Evolutionary conservation across 2,113 vertebrate species (phyloP), one percentile per base, ranked within the genome.

Genomic region (Tragelaphus scriptus): DNA sequence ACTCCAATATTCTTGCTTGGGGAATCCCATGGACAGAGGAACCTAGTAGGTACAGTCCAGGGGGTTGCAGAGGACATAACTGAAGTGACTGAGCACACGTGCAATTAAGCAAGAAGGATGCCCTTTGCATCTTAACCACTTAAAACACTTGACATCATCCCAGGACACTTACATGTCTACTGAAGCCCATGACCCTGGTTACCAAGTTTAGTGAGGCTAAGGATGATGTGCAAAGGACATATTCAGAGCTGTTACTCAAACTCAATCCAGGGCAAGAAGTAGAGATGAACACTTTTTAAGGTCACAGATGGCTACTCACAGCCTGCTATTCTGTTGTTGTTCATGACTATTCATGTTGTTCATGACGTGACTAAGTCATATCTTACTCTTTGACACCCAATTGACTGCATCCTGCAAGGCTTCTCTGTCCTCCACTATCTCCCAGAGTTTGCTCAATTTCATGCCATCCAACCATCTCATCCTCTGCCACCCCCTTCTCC

Each of bases 241-340:
- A 40, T 58, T 32, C 82, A 61, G 36, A 65, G 44, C 15, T n/a
- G 47, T 55, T 26, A 56, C 19, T 16, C 25, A 10, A 19, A 10
- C 12, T 17, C 26, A 40, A 7, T 2, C 0, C 51, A 59, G 16
- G 56, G 21, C 40, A 65, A 21, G 32, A 87, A 81, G 68, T 56
- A 40, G 40, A n/a, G 21, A 25, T 3, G 26, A 51, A 32, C 1
- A 1, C 2, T 36, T n/a, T 86, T 68, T 7, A 26, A 47, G 28
- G 51, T 87, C 4, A 0, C 4, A 13, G 30, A 13, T 6, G 47
- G 28, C 53, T 47, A 0, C 25, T 82, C 17, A 12, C 0, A 7
- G 26, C 8, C 23, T 36, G 49, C 28, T 30, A 1, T 44, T 51
- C 32, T 12, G 32, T 77, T 44, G 40, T 77, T 77, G 23, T 77